phyloP scores from a whole-genome alignment of 2,797 vertebrate genomes.

The Trichosurus vulpecula region DNA sequence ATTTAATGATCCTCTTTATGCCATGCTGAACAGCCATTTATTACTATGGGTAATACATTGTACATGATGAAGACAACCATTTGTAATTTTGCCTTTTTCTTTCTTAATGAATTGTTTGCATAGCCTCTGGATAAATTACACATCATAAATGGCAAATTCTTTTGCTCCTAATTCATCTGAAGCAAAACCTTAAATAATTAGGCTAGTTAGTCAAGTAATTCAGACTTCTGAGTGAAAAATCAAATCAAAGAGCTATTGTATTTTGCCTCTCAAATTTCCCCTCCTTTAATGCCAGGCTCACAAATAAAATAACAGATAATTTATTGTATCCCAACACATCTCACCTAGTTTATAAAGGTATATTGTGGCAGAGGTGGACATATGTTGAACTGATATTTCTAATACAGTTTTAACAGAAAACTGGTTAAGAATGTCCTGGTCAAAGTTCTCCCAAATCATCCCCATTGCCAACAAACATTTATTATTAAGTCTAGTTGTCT shows the following conservation, averaged over 20 bases:
- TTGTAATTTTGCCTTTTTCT: background rate
- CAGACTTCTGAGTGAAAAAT: background rate
- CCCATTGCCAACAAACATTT: background rate
- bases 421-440: background rate
- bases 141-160: background rate
- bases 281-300: background rate
- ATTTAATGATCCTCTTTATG: background rate
- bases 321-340: background rate
- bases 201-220: background rate
- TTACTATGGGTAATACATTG: no score
- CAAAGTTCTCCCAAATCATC: background rate
- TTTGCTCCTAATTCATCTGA: background rate
- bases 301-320: background rate
- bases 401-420: background rate
- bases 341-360: background rate
- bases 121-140: background rate
- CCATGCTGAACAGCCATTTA: background rate
- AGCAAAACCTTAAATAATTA: fast-evolving
- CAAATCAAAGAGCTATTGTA: background rate
- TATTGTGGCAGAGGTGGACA: background rate
- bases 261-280: background rate
- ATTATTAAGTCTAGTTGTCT: background rate
- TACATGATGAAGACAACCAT: background rate
- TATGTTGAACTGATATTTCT: background rate
- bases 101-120: background rate